Evolutionary conservation across 2,888 invertebrate genomes (phyloP).

Genomic region (Macaria notata): DNA sequence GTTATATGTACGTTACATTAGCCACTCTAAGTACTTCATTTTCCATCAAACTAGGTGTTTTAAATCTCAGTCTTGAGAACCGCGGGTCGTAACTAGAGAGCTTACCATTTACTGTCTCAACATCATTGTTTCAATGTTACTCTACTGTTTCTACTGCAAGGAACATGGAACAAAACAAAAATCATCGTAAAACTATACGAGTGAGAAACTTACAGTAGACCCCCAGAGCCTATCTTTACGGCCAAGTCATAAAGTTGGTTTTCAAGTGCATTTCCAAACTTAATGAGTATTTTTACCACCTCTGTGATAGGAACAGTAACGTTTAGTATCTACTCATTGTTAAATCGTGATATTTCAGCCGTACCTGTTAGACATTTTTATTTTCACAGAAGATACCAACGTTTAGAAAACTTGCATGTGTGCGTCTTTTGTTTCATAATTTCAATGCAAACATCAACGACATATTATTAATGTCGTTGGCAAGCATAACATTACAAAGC

Average conservation of each 20-base stretch:
- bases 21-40: background rate
- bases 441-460: too few species aligned
- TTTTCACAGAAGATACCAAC: too few species aligned
- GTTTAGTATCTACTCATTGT: constrained; percentile 14
- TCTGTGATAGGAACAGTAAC: constrained; percentile 15
- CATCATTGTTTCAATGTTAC: too few species aligned
- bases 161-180: too few species aligned
- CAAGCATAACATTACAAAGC: too few species aligned
- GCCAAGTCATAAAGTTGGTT: constrained; percentile 37
- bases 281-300: constrained; percentile 24
- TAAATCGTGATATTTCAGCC: background rate
- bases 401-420: too few species aligned
- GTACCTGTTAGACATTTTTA: too few species aligned
- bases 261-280: constrained; percentile 23
- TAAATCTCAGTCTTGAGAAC: constrained; percentile 34
- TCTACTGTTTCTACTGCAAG: too few species aligned
- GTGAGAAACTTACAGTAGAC: constrained; percentile 28
- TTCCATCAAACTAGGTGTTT: constrained; percentile 14
- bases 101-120: constrained; percentile 31
- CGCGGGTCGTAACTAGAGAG: constrained; percentile 33
- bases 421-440: too few species aligned
- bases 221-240: constrained; percentile 40
- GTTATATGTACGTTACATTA: too few species aligned
- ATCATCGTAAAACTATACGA: background rate
- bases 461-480: too few species aligned